Evolutionary conservation across 2,113 vertebrate genomes (phyloP).

Genomic region (Cariama cristata): DNA sequence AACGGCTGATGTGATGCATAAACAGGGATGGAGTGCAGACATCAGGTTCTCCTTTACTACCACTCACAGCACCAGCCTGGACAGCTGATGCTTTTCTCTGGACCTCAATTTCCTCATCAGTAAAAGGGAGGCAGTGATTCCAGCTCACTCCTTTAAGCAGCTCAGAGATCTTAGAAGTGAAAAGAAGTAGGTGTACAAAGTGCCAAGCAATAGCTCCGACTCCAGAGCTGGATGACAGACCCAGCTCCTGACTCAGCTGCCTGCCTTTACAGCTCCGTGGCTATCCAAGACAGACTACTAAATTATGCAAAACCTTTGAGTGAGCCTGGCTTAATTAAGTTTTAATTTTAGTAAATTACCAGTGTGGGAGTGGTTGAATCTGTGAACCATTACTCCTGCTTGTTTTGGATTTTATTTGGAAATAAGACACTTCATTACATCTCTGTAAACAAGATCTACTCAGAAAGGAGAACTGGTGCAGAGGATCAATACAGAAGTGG

Average conservation of each 20-base stretch:
- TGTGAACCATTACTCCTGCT: slow-evolving; percentile 80
- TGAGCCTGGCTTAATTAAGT: slow-evolving; percentile 87
- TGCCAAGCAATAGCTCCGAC: background rate
- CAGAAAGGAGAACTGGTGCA: slow-evolving; percentile 71
- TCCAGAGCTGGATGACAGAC: background rate
- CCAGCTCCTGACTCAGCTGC: slow-evolving; percentile 4
- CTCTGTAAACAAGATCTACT: slow-evolving; percentile 79
- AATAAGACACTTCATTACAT: slow-evolving; percentile 68
- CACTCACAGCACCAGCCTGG: background rate
- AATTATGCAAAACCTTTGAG: slow-evolving; percentile 88
- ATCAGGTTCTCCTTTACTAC: background rate
- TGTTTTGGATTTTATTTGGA: slow-evolving; percentile 82
- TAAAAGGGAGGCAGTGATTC: background rate
- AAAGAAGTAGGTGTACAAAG: background rate
- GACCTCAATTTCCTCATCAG: background rate
- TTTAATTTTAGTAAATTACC: slow-evolving; percentile 92
- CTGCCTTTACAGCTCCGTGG: background rate
- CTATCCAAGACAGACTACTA: slow-evolving; percentile 69
- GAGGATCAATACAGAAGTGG: slow-evolving; percentile 19
- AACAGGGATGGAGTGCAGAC: background rate
- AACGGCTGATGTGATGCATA: background rate
- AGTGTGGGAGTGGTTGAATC: slow-evolving; percentile 75
- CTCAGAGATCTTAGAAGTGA: background rate
- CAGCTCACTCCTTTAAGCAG: background rate
- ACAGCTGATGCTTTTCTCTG: background rate